Evolutionary conservation across 2,113 vertebrate genomes (phyloP).

Genomic region (Scartelaos histophorus): DNA sequence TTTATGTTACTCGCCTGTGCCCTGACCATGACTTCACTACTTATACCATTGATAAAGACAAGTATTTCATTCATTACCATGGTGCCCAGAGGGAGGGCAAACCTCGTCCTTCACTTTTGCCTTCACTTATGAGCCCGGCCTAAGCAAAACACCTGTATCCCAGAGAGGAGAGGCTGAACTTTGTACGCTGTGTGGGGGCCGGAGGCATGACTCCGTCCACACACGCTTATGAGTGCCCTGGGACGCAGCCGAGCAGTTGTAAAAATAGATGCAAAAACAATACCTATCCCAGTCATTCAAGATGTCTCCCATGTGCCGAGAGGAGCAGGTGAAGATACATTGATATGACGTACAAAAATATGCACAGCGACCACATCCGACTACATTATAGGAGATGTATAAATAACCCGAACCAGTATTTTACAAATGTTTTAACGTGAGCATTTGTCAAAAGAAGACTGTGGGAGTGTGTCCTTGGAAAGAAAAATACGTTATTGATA

Average conservation of each 20-base stretch:
- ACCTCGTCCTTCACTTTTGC: neutral
- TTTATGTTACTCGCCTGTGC: neutral
- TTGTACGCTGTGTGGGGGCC: conserved; percentile 62
- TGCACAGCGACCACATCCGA: conserved; percentile 10
- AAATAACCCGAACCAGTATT: conserved; percentile 2
- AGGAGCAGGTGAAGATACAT: conserved; percentile 38
- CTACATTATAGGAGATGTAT: conserved; percentile 5
- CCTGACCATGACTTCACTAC: neutral
- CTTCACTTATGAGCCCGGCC: conserved; percentile 18
- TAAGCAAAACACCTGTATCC: conserved; percentile 65
- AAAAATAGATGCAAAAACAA: conserved; percentile 73
- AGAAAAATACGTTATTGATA: conserved; percentile 48
- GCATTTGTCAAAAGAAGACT: conserved; percentile 6
- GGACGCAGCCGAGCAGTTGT: conserved; percentile 63
- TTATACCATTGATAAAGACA: neutral
- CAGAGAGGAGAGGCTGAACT: conserved; percentile 42
- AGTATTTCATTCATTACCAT: conserved; percentile 9
- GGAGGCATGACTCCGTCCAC: conserved; percentile 44
- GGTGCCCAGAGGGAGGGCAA: neutral
- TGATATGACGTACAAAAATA: conserved; percentile 18
- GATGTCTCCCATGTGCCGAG: conserved; percentile 31
- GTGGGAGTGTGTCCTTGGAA: conserved; percentile 16
- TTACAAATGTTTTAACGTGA: conserved; percentile 9
- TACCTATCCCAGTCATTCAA: conserved; percentile 38
- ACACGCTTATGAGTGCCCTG: conserved; percentile 55